Conservation (phyloP, 64 coral and sea anemone species). For the Dendrophyllia cribrosa region DNA sequence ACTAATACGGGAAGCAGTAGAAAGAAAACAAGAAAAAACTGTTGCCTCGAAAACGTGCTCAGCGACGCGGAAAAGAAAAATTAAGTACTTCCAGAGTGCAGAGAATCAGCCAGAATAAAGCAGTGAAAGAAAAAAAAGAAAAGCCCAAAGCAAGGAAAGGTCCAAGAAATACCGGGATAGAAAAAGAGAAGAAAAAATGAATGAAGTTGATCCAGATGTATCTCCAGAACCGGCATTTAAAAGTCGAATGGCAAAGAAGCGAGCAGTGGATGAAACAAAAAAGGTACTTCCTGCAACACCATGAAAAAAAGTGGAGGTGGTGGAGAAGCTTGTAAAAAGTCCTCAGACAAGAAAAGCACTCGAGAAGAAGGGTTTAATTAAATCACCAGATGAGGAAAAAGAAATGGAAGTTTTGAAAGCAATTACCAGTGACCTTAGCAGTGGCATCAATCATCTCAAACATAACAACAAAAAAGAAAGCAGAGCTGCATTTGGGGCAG, state of each 20-base stretch:
- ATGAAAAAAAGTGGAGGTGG: conserved; percentile 10
- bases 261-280: neutral
- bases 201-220: no score
- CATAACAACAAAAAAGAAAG: neutral
- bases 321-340: neutral
- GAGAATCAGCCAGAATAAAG: no score
- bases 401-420: conserved; percentile 13
- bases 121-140: no score
- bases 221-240: no score
- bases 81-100: no score
- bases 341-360: conserved; percentile 14
- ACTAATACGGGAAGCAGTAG: no score
- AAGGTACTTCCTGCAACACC: neutral
- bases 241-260: conserved; percentile 16
- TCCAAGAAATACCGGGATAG: no score
- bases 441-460: conserved; percentile 9
- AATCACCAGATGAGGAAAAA: conserved; percentile 45
- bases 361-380: neutral
- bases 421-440: neutral
- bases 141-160: no score
- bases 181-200: no score
- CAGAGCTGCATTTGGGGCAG: conserved; percentile 2
- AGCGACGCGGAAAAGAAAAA: no score
- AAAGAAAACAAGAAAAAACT: no score
- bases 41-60: no score